Base-by-base conservation (phyloP, 2,888 invertebrate species). In the Amiota minor region DNA sequence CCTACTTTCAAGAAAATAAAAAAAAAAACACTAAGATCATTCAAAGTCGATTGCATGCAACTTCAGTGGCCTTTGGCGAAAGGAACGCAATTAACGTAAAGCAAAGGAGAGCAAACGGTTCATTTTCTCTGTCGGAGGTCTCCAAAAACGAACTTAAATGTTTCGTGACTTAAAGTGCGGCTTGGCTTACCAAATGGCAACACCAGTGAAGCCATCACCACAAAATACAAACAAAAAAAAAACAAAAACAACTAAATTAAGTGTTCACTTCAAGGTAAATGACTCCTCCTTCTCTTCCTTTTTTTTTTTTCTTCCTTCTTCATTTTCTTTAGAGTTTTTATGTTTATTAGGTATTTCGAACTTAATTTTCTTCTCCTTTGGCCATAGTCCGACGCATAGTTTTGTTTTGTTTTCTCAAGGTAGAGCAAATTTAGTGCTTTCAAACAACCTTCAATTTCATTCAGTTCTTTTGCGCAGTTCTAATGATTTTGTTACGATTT, bases 131-230 rank as follows among this genome's bases (percentile, higher is more conserved):
- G 80, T 80, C 81, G 83, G 83, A 83, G 86, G 83, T 81, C 82
- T 35, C 78, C 77, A 74, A 59, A 59, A 74, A 77, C 81, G 85
- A 86, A 89, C 89, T 84, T 88, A 89, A 88, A 89, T 82, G 88
- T 88, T 88, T 89, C 89, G 89, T 89, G 89, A 89, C 88, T 87
- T 77, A 73, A 76, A 75, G 78, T 75, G 75, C 75, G 72, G 55
- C 72, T 74, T 56, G 72, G 78, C 78, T 78, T 77, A 77, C 76
- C 75, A 72, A 76, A 65, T 62, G 61, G 35, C 65, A 56, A 18
- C 64, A 56, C 23, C 61, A 61, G 20, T 6, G n/a, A 64, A 64
- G 45, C 9, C 46, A 20, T 8, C 14, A 49, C 47, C 65, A 65
- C 6, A 14, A 56, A 16, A 4, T 47, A 45, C 50, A 50, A 16